A percentile compares a stretch with the other conserved stretches of the same genome.
phyloP scores from a whole-genome alignment of 2,888 invertebrate genomes.

The Oithona nana region DNA sequence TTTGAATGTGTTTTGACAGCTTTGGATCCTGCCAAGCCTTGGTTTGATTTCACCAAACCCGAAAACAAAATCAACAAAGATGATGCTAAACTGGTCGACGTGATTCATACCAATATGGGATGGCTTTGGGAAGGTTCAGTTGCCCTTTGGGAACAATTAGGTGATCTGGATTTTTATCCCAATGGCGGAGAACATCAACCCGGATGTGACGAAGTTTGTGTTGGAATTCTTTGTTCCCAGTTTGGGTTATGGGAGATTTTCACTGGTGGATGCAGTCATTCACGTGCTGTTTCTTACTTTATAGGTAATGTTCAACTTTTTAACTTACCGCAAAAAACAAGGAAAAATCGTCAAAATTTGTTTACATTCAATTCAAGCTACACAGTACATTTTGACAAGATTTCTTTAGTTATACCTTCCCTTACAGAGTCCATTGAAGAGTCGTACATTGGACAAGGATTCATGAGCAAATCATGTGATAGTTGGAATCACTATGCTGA shows the following conservation, averaged over 20 bases:
- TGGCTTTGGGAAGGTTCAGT: too few species aligned
- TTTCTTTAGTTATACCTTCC: too few species aligned
- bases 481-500: background rate
- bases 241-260: background rate
- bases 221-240: background rate
- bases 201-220: slow-evolving; percentile 19
- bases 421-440: background rate
- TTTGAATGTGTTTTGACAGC: background rate
- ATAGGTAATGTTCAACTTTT: too few species aligned
- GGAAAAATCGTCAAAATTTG: too few species aligned
- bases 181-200: slow-evolving; percentile 28
- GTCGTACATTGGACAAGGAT: background rate
- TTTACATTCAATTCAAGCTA: too few species aligned
- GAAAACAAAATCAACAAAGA: background rate
- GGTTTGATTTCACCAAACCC: background rate
- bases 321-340: too few species aligned
- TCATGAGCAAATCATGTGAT: background rate
- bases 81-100: slow-evolving; percentile 17
- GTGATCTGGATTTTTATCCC: slow-evolving; percentile 28
- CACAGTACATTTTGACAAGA: too few species aligned
- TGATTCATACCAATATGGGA: slow-evolving; percentile 18
- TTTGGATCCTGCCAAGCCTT: slow-evolving; percentile 16
- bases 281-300: background rate
- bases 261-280: background rate
- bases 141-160: slow-evolving; percentile 22